Evolutionary conservation across 2,888 invertebrate genomes (phyloP).

Genomic region (Eucera pruinosa): DNA sequence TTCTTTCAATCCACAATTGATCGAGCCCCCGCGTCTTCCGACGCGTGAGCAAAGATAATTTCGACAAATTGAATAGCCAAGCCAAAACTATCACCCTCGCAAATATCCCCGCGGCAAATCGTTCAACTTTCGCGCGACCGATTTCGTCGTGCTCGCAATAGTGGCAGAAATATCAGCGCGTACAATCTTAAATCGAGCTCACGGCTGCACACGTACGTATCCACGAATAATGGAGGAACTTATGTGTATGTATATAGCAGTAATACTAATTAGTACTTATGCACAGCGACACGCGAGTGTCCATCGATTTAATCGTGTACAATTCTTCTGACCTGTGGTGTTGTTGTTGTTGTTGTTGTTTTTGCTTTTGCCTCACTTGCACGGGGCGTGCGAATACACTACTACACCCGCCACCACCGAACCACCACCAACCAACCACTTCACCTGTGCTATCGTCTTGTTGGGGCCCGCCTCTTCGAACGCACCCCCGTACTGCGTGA

Average conservation of each 20-base stretch:
- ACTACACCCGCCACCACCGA: slow-evolving; percentile 68
- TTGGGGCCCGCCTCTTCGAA: slow-evolving; percentile 66
- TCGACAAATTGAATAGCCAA: too few relatives aligned
- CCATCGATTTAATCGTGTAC: slow-evolving; percentile 58
- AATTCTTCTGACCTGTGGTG: slow-evolving; percentile 76
- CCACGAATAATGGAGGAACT: background rate
- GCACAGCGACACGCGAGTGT: slow-evolving; percentile 50
- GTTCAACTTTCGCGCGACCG: too few relatives aligned
- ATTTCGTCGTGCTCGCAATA: too few relatives aligned
- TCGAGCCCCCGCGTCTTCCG: too few relatives aligned
- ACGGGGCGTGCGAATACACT: slow-evolving; percentile 74
- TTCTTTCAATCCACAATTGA: too few relatives aligned
- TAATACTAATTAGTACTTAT: slow-evolving; percentile 34
- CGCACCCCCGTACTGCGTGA: slow-evolving; percentile 60
- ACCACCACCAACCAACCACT: slow-evolving; percentile 62
- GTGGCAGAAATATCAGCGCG: too few relatives aligned
- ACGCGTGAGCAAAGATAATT: too few relatives aligned
- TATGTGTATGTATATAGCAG: slow-evolving; percentile 19
- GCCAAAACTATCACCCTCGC: too few relatives aligned
- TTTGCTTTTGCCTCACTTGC: slow-evolving; percentile 77
- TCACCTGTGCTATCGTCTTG: slow-evolving; percentile 74
- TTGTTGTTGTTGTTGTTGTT: slow-evolving; percentile 77
- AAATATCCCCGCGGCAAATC: too few relatives aligned
- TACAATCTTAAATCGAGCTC: too few relatives aligned
- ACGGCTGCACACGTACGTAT: too few relatives aligned